Conservation (phyloP, 2,797 vertebrate species). For the Antennarius maculatus region DNA sequence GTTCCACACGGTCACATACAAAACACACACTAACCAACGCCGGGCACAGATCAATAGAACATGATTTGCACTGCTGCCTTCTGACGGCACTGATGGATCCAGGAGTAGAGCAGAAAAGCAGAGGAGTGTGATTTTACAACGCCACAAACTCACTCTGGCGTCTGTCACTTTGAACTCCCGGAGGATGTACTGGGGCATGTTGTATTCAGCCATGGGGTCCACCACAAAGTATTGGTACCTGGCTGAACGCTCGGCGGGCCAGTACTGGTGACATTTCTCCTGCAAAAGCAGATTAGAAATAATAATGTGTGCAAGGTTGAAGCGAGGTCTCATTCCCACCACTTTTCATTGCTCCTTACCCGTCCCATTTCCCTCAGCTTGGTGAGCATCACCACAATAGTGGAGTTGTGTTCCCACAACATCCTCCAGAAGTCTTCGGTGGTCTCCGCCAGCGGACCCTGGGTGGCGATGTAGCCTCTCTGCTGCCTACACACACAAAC, state of each 20-base stretch:
- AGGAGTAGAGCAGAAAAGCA: slow-evolving; percentile 37
- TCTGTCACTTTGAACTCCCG: slow-evolving; percentile 98
- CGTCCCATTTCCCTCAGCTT: slow-evolving; percentile 97
- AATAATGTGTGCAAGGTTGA: not conserved
- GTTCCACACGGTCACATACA: slow-evolving; percentile 35
- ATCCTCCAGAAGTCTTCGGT: slow-evolving; percentile 99
- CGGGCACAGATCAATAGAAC: slow-evolving; percentile 66
- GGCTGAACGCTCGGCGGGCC: slow-evolving; percentile 95
- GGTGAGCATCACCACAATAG: slow-evolving; percentile 97
- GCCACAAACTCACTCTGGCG: slow-evolving; percentile 87
- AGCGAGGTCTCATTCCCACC: no score
- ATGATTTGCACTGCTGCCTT: slow-evolving; percentile 45
- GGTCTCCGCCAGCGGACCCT: slow-evolving; percentile 96
- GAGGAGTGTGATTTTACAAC: slow-evolving; percentile 1
- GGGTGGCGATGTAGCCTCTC: slow-evolving; percentile 95
- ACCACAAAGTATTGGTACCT: slow-evolving; percentile 98
- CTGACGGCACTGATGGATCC: slow-evolving; percentile 45
- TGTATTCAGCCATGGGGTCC: slow-evolving; percentile 98
- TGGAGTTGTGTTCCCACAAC: slow-evolving; percentile 98
- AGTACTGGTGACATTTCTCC: slow-evolving; percentile 99
- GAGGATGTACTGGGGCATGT: slow-evolving; percentile 99
- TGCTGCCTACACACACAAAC: slow-evolving; percentile 86
- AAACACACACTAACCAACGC: slow-evolving; percentile 48
- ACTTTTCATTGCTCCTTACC: slow-evolving; percentile 70
- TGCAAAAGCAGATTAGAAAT: slow-evolving; percentile 55